phyloP scores from a whole-genome alignment of 2,888 invertebrate genomes.

The Smittia aterrima region DNA sequence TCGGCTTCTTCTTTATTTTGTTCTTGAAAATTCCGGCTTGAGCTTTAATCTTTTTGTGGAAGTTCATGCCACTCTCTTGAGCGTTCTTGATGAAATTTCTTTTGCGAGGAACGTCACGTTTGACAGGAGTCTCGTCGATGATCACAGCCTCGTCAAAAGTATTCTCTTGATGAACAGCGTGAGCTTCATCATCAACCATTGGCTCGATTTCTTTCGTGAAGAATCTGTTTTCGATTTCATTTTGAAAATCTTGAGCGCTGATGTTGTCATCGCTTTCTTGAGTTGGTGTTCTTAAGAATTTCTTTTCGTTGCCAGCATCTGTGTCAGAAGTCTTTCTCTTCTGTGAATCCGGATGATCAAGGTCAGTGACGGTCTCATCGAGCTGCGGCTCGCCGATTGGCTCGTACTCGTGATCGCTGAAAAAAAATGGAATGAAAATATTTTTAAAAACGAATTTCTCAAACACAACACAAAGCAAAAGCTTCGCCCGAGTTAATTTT shows the following conservation, averaged over 20 bases:
- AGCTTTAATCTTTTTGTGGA: conserved; percentile 65
- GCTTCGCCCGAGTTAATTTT: too few relatives aligned
- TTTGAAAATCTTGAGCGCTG: conserved; percentile 60
- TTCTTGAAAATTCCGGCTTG: conserved; percentile 59
- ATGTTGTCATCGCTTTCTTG: conserved; percentile 49
- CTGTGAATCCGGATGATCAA: not conserved
- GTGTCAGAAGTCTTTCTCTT: conserved; percentile 24
- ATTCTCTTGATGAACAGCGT: conserved; percentile 60
- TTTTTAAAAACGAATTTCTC: not conserved
- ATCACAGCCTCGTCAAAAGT: conserved; percentile 45
- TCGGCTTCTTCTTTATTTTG: conserved; percentile 43
- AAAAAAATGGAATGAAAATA: conserved; percentile 50
- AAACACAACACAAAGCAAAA: conserved; percentile 1
- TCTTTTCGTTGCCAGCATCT: conserved; percentile 46
- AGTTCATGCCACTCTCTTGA: conserved; percentile 56
- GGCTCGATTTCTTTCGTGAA: conserved; percentile 55
- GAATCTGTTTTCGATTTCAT: conserved; percentile 63
- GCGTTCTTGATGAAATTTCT: conserved; percentile 57
- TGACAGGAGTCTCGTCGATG: conserved; percentile 34
- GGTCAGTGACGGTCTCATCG: conserved; percentile 42
- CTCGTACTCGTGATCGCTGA: conserved; percentile 91
- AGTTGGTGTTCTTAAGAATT: conserved; percentile 43
- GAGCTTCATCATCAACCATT: conserved; percentile 53
- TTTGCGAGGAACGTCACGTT: conserved; percentile 49
- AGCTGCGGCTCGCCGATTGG: conserved; percentile 71